Percentiles rank a stretch among this genome's conserved stretches.
phyloP scores from a whole-genome alignment of 2,113 vertebrate species.

The Sorex araneus region DNA sequence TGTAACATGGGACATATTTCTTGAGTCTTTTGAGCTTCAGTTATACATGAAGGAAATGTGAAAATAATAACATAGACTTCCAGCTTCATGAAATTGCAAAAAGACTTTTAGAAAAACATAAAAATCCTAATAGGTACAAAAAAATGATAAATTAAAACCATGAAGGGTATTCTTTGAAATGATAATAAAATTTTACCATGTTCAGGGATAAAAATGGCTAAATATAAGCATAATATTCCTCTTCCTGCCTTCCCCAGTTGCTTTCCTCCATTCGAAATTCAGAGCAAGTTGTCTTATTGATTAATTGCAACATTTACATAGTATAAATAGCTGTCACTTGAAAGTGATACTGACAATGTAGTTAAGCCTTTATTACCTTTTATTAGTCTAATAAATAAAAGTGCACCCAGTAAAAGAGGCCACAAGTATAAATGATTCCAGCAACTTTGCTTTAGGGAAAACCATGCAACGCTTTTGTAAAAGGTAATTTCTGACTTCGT shows the following conservation, averaged over 20 bases:
- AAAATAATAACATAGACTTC: background rate
- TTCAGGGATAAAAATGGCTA: constrained; percentile 51
- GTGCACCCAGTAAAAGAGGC: constrained; percentile 21
- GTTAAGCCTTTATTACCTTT: constrained; percentile 67
- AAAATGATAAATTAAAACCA: constrained; percentile 2
- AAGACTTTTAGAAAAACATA: background rate
- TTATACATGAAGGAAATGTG: background rate
- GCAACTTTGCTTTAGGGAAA: constrained; percentile 13
- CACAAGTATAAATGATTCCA: constrained; percentile 39
- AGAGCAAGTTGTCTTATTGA: constrained; percentile 33
- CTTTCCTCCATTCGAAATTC: constrained; percentile 37
- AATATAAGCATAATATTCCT: background rate
- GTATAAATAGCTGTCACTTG: constrained; percentile 58
- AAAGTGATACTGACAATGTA: constrained; percentile 57
- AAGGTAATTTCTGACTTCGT: constrained; percentile 57
- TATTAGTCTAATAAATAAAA: constrained; percentile 70
- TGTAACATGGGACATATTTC: background rate
- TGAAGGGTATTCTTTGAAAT: constrained; percentile 9
- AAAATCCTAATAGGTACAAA: background rate
- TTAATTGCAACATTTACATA: constrained; percentile 60
- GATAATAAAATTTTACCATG: background rate
- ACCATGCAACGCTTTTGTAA: constrained; percentile 1
- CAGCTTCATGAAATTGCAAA: background rate
- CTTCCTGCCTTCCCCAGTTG: background rate
- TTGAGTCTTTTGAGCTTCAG: background rate